phyloP scores from a whole-genome alignment of 2,797 vertebrate genomes.

The Acipenser oxyrinchus region DNA sequence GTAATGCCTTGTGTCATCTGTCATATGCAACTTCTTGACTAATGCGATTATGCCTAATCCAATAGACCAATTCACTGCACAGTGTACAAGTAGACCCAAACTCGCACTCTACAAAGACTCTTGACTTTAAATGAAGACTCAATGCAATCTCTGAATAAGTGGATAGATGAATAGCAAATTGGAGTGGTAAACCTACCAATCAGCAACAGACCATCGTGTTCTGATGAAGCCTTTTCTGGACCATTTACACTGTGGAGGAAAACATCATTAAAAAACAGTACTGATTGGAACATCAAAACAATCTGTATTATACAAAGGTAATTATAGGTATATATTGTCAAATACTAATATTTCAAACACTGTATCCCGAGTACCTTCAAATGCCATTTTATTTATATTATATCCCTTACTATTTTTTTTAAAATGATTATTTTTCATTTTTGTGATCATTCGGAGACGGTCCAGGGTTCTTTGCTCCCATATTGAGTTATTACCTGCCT shows the following conservation, averaged over 20 bases:
- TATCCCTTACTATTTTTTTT: too few relatives aligned
- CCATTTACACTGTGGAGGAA: slow-evolving; percentile 74
- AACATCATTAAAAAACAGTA: neutral
- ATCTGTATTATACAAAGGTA: neutral
- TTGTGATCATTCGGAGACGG: too few relatives aligned
- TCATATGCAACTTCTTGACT: slow-evolving; percentile 45
- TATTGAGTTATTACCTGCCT: too few relatives aligned
- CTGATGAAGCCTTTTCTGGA: slow-evolving; percentile 95
- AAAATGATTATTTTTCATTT: too few relatives aligned
- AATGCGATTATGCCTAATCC: slow-evolving; percentile 51
- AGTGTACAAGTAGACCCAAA: slow-evolving; percentile 21
- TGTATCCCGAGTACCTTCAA: too few relatives aligned
- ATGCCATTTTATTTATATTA: too few relatives aligned
- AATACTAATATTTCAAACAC: too few relatives aligned
- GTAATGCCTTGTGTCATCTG: slow-evolving; percentile 56
- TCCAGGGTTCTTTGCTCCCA: too few relatives aligned
- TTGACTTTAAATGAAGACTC: neutral
- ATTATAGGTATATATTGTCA: too few relatives aligned
- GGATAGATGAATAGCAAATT: slow-evolving; percentile 18
- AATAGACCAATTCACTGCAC: slow-evolving; percentile 37
- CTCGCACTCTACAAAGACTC: slow-evolving; percentile 2
- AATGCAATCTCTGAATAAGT: slow-evolving; percentile 8
- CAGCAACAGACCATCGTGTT: slow-evolving; percentile 85
- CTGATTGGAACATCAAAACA: neutral
- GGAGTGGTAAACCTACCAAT: slow-evolving; percentile 68